A percentile compares a stretch with the other conserved stretches of the same genome.
Evolutionary conservation across 2,113 vertebrate species (phyloP).

Genomic region (Ceuthmochares aereus): DNA sequence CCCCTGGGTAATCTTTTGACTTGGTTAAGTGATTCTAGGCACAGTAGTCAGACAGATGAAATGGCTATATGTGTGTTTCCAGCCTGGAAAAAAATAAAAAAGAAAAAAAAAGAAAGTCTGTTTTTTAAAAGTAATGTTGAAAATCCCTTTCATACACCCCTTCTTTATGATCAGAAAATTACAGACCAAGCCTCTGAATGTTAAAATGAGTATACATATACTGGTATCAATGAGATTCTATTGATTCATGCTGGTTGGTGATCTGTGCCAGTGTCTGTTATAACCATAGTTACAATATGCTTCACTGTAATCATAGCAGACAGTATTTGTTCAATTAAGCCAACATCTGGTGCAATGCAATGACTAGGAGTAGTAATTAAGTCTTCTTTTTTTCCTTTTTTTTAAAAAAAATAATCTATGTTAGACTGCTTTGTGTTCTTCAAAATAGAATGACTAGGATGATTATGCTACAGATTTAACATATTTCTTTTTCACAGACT

Average conservation of each 20-base stretch:
- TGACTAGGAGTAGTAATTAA: background rate
- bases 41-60: background rate
- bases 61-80: background rate
- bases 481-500: background rate
- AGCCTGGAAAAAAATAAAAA: background rate
- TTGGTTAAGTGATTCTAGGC: constrained; percentile 56
- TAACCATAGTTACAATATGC: background rate
- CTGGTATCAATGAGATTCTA: background rate
- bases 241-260: background rate
- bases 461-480: background rate
- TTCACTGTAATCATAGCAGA: background rate
- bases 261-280: background rate
- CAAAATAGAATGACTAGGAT: background rate
- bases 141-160: background rate
- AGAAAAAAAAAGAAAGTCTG: too few species aligned
- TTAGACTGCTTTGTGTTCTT: background rate
- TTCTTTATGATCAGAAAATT: background rate
- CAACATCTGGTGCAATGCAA: constrained; percentile 17
- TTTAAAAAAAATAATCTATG: background rate
- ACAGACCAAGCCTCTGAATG: background rate
- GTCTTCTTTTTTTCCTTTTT: background rate
- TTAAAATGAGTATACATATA: background rate
- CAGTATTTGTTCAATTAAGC: constrained; percentile 27
- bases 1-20: constrained; percentile 55
- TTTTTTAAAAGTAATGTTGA: background rate